These are phyloP conservation scores for Plotosus lineatus DNA, from an alignment of 2,113 vertebrate genomes.

Conservation along the genomic window DNA sequence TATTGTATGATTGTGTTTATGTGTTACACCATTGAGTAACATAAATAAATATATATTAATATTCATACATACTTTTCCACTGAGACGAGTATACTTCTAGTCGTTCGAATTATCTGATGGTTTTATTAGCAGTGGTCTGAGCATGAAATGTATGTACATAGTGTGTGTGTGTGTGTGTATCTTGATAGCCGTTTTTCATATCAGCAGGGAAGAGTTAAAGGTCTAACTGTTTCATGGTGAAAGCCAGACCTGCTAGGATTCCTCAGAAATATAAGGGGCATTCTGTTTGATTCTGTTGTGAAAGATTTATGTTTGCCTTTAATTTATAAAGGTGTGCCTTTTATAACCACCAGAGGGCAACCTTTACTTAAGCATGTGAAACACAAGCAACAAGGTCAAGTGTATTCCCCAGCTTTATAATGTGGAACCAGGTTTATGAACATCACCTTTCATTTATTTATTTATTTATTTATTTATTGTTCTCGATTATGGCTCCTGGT, in stretches of 20 bases:
- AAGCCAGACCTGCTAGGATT: neutral
- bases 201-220: neutral
- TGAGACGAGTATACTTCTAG: neutral
- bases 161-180: neutral
- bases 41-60: neutral
- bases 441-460: no score
- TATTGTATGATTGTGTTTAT: slow-evolving; percentile 6
- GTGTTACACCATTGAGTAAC: neutral
- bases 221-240: neutral
- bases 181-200: neutral
- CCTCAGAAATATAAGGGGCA: no score
- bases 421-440: neutral
- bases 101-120: neutral
- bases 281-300: neutral
- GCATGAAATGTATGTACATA: neutral
- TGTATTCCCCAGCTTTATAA: neutral
- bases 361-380: neutral
- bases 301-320: no score
- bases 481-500: neutral
- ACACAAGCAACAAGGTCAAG: neutral
- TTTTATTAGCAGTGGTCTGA: neutral
- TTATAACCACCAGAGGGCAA: slow-evolving; percentile 1
- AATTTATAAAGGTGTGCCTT: neutral
- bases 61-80: no score
- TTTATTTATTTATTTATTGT: no score